Percentiles rank a stretch among this genome's conserved stretches.
Evolutionary conservation across 2,888 invertebrate genomes (phyloP).

Genomic region (Colletes collaris): DNA sequence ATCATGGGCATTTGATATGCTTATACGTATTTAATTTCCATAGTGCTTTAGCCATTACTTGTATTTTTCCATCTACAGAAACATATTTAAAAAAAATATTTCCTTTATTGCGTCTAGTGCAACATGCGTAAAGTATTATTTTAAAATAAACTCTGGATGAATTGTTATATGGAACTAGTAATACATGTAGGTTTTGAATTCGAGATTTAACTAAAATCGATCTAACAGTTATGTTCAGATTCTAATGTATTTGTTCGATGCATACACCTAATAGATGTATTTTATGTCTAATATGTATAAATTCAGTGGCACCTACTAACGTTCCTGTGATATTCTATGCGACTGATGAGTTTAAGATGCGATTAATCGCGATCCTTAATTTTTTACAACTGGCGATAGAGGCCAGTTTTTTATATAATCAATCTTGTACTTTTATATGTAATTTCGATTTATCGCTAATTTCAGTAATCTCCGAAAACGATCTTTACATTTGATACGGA

Average conservation of each 20-base stretch:
- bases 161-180: neutral
- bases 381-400: slow-evolving; percentile 48
- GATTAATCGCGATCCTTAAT: slow-evolving; percentile 41
- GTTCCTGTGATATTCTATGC: slow-evolving; percentile 64
- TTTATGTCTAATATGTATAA: slow-evolving; percentile 23
- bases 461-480: slow-evolving; percentile 11
- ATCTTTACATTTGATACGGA: slow-evolving; percentile 44
- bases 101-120: no score
- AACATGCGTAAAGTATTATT: neutral
- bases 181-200: neutral
- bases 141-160: neutral
- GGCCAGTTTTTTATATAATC: slow-evolving; percentile 42
- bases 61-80: neutral
- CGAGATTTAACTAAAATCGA: neutral
- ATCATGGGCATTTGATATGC: slow-evolving; percentile 38
- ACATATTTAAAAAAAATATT: neutral
- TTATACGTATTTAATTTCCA: slow-evolving; percentile 16
- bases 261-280: slow-evolving; percentile 9
- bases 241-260: slow-evolving; percentile 11
- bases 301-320: slow-evolving; percentile 55
- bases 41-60: slow-evolving; percentile 14
- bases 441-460: slow-evolving; percentile 36
- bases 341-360: slow-evolving; percentile 58
- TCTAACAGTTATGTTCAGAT: neutral
- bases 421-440: slow-evolving; percentile 50